These are phyloP conservation scores for Nomada ruficornis DNA, from an alignment of 2,888 invertebrate genomes.

Conservation along the genomic window DNA sequence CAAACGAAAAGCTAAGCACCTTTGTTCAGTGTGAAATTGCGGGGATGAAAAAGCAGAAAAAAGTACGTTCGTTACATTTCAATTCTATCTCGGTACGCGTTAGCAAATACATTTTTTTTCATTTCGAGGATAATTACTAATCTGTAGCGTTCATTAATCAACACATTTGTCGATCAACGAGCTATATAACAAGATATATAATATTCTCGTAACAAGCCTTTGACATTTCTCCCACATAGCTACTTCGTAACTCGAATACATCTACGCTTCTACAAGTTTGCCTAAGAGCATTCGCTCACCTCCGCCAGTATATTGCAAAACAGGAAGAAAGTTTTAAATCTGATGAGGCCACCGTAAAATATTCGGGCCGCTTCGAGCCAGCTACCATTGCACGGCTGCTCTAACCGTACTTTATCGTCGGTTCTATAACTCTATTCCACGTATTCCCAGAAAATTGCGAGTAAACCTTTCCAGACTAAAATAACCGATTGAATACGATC, in stretches of 20 bases:
- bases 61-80: background rate
- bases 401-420: slow-evolving; percentile 51
- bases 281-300: slow-evolving; percentile 23
- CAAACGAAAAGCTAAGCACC: too few species aligned
- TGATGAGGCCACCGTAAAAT: slow-evolving; percentile 52
- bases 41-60: background rate
- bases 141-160: slow-evolving; percentile 56
- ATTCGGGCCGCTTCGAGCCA: slow-evolving; percentile 48
- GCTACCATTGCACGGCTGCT: slow-evolving; percentile 37
- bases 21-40: too few species aligned
- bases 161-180: background rate
- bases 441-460: slow-evolving; percentile 22
- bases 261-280: slow-evolving; percentile 1
- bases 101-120: background rate
- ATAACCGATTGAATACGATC: background rate
- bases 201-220: slow-evolving; percentile 20
- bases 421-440: slow-evolving; percentile 41
- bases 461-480: slow-evolving; percentile 18
- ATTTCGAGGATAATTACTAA: slow-evolving; percentile 47
- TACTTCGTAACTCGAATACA: background rate
- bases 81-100: background rate
- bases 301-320: slow-evolving; percentile 45
- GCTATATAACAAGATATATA: slow-evolving; percentile 15
- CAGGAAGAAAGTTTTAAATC: slow-evolving; percentile 54
- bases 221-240: background rate